A percentile compares a stretch with the other conserved stretches of the same genome.
phyloP scores from a whole-genome alignment of 2,888 invertebrate genomes.

The Tetragnatha montana region DNA sequence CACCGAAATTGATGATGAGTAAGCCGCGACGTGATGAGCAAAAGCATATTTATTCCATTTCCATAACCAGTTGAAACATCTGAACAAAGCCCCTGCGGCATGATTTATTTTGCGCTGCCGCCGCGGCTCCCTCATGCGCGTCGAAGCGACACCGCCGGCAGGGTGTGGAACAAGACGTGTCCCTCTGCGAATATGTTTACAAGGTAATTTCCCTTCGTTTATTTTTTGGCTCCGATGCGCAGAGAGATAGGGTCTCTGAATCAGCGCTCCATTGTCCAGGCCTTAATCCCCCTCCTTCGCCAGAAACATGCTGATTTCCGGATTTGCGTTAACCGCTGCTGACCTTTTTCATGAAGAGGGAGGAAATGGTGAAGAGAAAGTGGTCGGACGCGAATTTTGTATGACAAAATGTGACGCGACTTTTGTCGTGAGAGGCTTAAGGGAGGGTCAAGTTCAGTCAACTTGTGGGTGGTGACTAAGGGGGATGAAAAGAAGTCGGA shows the following conservation, averaged over 20 bases:
- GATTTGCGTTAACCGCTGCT: constrained; percentile 37
- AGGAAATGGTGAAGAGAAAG: constrained; percentile 63
- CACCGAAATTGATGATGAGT: no score
- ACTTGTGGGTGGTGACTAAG: constrained; percentile 23
- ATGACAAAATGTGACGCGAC: constrained; percentile 66
- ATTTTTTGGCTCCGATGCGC: constrained; percentile 40
- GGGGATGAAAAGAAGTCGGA: background rate
- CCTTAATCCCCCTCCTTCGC: constrained; percentile 63
- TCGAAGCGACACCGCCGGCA: constrained; percentile 28
- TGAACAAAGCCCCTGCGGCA: background rate
- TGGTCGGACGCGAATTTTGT: constrained; percentile 58
- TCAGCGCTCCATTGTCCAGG: constrained; percentile 59
- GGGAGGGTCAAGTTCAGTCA: constrained; percentile 39
- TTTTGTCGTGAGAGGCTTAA: constrained; percentile 30
- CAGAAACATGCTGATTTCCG: constrained; percentile 67
- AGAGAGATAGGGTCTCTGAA: constrained; percentile 57
- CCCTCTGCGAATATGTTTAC: constrained; percentile 70
- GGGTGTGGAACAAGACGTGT: constrained; percentile 63
- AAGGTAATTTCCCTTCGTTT: constrained; percentile 57
- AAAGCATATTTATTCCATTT: background rate
- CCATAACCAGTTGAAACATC: background rate
- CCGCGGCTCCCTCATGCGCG: constrained; percentile 4
- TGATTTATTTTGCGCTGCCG: background rate
- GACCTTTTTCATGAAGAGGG: constrained; percentile 50
- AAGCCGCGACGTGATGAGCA: no score